Evolutionary conservation across 2,113 vertebrate species (phyloP).

Genomic region (Odocoileus hemionus): DNA sequence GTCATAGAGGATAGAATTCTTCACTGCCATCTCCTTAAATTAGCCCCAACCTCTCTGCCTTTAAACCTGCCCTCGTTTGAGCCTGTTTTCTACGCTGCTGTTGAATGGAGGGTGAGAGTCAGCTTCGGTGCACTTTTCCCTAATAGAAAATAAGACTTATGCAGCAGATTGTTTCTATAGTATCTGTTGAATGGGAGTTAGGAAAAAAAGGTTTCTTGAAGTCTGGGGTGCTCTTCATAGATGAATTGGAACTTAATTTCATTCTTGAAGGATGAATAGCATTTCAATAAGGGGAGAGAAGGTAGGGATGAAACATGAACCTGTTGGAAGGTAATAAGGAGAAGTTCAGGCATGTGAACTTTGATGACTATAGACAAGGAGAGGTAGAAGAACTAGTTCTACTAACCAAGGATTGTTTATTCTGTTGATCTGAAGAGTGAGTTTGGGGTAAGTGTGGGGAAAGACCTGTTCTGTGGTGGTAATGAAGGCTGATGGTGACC

Average conservation of each 20-base stretch:
- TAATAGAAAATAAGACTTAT: background rate
- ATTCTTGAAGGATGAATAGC: constrained; percentile 10
- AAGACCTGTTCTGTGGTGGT: background rate
- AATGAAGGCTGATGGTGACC: background rate
- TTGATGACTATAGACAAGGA: background rate
- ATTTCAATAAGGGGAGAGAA: background rate
- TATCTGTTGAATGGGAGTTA: background rate
- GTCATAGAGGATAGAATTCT: background rate
- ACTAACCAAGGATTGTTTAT: background rate
- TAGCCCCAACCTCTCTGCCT: background rate
- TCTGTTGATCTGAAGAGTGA: background rate
- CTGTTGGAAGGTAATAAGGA: background rate
- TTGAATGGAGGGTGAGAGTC: background rate
- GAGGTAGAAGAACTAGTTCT: constrained; percentile 3
- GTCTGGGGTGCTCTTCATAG: background rate
- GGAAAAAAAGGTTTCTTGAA: background rate
- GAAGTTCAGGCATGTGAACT: background rate
- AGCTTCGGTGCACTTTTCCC: background rate
- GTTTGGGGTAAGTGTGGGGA: background rate
- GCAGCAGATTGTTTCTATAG: background rate
- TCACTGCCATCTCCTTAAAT: background rate
- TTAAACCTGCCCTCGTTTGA: background rate
- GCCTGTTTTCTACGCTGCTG: background rate
- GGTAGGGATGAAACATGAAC: constrained; percentile 10
- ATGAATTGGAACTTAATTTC: background rate